These are phyloP conservation scores for Diploscapter pachys DNA, from an alignment of 1,140 invertebrate genomes.

Conservation along the genomic window DNA sequence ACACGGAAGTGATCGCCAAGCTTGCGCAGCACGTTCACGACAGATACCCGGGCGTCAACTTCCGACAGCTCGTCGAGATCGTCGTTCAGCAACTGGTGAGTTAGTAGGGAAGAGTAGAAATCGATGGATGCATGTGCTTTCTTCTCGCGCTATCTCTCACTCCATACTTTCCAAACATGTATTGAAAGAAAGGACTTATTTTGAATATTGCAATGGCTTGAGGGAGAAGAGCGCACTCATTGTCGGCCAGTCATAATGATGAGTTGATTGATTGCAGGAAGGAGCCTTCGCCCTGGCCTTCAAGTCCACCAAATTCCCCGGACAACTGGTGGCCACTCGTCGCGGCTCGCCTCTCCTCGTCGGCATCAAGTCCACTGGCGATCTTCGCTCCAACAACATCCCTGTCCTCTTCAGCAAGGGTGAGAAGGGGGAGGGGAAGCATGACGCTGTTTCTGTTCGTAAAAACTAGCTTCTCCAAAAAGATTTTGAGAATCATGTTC, in stretches of 20 bases:
- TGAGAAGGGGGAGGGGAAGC: slow-evolving; percentile 56
- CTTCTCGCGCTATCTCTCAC: neutral
- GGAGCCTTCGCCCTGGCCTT: slow-evolving; percentile 97
- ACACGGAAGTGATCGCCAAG: slow-evolving; percentile 98
- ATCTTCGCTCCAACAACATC: slow-evolving; percentile 90
- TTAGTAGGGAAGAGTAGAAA: neutral
- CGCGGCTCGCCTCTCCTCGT: slow-evolving; percentile 92
- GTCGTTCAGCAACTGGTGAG: slow-evolving; percentile 89
- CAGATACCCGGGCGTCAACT: slow-evolving; percentile 81
- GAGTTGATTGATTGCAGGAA: slow-evolving; percentile 70
- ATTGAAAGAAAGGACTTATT: no score
- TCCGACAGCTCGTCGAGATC: slow-evolving; percentile 91
- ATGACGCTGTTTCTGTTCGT: no score
- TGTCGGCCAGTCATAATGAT: no score
- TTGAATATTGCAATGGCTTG: no score
- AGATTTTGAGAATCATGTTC: slow-evolving; percentile 31
- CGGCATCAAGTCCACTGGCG: slow-evolving; percentile 90
- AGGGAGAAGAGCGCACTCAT: no score
- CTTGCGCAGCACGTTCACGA: slow-evolving; percentile 87
- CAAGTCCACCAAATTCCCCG: slow-evolving; percentile 90
- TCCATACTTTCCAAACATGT: slow-evolving; percentile 31
- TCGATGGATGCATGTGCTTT: no score
- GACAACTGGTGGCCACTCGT: slow-evolving; percentile 90
- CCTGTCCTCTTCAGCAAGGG: slow-evolving; percentile 96
- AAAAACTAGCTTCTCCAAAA: no score